A percentile compares a stretch with the other conserved stretches of the same genome.
Conservation (phyloP, 2,113 vertebrate species). For the Ariopsis seemanni region DNA sequence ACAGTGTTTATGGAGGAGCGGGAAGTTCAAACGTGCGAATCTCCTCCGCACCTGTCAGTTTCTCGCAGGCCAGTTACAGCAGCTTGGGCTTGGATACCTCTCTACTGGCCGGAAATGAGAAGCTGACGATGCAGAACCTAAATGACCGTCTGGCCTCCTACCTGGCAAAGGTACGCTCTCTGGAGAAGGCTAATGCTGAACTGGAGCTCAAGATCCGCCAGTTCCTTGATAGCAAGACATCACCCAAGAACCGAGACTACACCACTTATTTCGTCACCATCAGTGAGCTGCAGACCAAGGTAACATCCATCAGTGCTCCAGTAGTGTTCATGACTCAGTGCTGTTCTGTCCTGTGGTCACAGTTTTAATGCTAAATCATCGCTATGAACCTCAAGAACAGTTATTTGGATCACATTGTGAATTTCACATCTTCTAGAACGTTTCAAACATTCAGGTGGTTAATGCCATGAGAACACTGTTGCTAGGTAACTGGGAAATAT, state of each 20-base stretch:
- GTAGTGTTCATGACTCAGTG: not conserved
- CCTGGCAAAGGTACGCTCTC: conserved; percentile 68
- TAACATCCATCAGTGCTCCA: conserved; percentile 27
- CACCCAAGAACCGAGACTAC: conserved; percentile 56
- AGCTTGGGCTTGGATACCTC: conserved; percentile 1
- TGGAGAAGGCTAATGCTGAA: conserved; percentile 70
- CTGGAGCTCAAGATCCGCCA: conserved; percentile 73
- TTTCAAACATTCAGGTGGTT: not conserved
- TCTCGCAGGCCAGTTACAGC: not conserved
- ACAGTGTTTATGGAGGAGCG: conserved; percentile 55
- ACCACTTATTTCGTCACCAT: conserved; percentile 57
- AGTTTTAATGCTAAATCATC: not conserved
- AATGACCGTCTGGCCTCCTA: conserved; percentile 74
- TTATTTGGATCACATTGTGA: not conserved
- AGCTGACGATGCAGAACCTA: conserved; percentile 74
- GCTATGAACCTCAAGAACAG: not conserved
- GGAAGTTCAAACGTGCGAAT: conserved; percentile 52
- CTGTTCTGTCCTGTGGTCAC: not conserved
- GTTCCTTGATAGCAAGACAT: conserved; percentile 64
- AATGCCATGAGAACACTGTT: not conserved
- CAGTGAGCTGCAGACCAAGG: conserved; percentile 65
- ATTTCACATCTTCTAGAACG: not conserved
- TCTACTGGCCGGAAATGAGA: conserved; percentile 61
- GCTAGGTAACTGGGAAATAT: not conserved
- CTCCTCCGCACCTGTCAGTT: conserved; percentile 44